Percentiles rank a stretch among this genome's conserved stretches.
These are phyloP conservation scores for Psophia crepitans DNA, from an alignment of 2,113 vertebrate species.

Conservation along the genomic window DNA sequence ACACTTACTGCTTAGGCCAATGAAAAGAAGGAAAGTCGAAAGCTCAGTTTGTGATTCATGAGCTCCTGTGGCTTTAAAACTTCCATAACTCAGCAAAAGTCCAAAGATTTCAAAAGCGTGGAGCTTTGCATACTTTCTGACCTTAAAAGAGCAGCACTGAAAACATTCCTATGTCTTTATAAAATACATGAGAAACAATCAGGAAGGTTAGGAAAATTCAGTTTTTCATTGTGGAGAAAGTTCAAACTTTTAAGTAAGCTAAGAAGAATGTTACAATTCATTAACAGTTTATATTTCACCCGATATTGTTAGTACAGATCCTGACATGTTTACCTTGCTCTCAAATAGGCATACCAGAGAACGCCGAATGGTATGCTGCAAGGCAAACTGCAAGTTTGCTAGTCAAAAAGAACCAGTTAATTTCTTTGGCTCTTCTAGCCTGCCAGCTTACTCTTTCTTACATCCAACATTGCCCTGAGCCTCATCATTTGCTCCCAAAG, in stretches of 20 bases:
- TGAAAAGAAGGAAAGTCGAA: not conserved
- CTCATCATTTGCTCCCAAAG: not conserved
- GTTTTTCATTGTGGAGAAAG: not conserved
- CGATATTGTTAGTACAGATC: not conserved
- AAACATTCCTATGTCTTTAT: slow-evolving; percentile 23
- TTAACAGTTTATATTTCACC: slow-evolving; percentile 12
- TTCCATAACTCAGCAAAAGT: not conserved
- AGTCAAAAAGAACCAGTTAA: not conserved
- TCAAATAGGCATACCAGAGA: not conserved
- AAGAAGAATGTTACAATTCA: not conserved
- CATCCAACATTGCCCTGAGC: not conserved
- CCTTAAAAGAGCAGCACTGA: not conserved
- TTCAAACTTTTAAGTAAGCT: slow-evolving; percentile 19
- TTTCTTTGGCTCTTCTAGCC: not conserved
- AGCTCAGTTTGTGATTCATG: not conserved
- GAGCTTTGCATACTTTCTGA: not conserved
- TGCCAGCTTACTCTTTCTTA: not conserved
- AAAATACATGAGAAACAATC: slow-evolving; percentile 20
- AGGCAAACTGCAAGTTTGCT: not conserved
- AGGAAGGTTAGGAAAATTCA: not conserved
- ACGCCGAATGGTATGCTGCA: not conserved
- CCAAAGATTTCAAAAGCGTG: not conserved
- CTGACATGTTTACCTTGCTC: not conserved
- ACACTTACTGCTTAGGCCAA: not conserved
- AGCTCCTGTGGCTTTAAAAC: not conserved